These are phyloP conservation scores for Drosophila conformis DNA, from an alignment of 2,888 invertebrate species.

Conservation along the genomic window DNA sequence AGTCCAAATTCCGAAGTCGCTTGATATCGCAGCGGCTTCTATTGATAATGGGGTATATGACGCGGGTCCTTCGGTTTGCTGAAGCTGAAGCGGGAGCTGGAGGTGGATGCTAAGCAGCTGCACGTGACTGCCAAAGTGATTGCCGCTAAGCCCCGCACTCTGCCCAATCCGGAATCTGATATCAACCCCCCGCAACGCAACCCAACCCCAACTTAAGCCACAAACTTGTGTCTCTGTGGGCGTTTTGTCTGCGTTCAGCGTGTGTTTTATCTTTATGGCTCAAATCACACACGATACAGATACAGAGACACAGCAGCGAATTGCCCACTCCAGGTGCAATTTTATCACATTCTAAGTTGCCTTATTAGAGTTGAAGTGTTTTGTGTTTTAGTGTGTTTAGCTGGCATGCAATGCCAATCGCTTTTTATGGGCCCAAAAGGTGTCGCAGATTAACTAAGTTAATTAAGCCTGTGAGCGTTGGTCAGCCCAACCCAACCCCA, in stretches of 20 bases:
- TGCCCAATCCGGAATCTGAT: slow-evolving; percentile 26
- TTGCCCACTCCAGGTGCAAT: slow-evolving; percentile 53
- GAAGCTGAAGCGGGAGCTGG: slow-evolving; percentile 23
- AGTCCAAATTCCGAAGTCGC: slow-evolving; percentile 41
- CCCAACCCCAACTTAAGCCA: slow-evolving; percentile 15
- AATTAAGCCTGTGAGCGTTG: slow-evolving; percentile 45
- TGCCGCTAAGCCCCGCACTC: slow-evolving; percentile 30
- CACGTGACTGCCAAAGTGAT: slow-evolving; percentile 74
- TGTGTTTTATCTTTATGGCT: slow-evolving; percentile 74
- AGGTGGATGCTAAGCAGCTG: slow-evolving; percentile 74
- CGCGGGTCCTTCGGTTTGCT: slow-evolving; percentile 46
- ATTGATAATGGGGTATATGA: slow-evolving; percentile 68
- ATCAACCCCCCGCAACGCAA: slow-evolving; percentile 9
- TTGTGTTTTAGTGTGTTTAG: slow-evolving; percentile 11
- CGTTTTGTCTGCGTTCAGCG: slow-evolving; percentile 57
- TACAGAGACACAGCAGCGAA: slow-evolving; percentile 6
- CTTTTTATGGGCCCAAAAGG: slow-evolving; percentile 58
- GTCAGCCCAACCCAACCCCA: neutral
- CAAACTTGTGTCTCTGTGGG: slow-evolving; percentile 47
- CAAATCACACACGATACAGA: slow-evolving; percentile 56
- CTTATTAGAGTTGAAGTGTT: slow-evolving; percentile 70
- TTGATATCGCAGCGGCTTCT: slow-evolving; percentile 50
- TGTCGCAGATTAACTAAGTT: slow-evolving; percentile 69
- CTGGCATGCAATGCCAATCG: slow-evolving; percentile 53
- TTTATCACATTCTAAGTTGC: slow-evolving; percentile 65